phyloP scores from a whole-genome alignment of 2,113 vertebrate species.

The Catharus minimus region DNA sequence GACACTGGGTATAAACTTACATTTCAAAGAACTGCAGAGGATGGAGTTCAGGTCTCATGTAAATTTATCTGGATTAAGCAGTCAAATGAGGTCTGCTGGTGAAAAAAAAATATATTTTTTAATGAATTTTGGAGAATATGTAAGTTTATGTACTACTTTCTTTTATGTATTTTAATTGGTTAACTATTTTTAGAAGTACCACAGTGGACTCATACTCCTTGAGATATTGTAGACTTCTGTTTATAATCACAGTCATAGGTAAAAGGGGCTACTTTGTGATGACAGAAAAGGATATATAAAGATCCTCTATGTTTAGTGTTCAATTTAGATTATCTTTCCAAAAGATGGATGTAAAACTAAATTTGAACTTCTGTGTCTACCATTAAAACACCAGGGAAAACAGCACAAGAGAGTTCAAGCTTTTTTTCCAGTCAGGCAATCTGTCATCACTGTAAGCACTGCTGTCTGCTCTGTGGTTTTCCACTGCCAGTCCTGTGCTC shows the following conservation, averaged over 20 bases:
- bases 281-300: background rate
- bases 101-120: background rate
- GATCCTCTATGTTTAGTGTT: background rate
- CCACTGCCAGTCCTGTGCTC: slow-evolving; percentile 29
- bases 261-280: background rate
- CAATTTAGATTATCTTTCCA: background rate
- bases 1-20: background rate
- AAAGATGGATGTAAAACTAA: background rate
- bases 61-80: background rate
- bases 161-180: background rate
- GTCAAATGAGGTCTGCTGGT: background rate
- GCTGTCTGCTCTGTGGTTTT: slow-evolving; percentile 42
- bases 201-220: background rate
- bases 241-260: background rate
- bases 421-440: slow-evolving; percentile 55
- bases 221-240: background rate
- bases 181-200: background rate
- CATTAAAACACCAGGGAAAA: slow-evolving; percentile 36
- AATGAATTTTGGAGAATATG: background rate
- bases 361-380: slow-evolving; percentile 26
- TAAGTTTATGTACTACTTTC: background rate
- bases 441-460: slow-evolving; percentile 57
- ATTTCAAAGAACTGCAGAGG: background rate
- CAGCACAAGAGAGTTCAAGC: slow-evolving; percentile 12
- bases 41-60: background rate